Conservation (phyloP, 2,797 vertebrate species). For the Myotis planiceps region DNA sequence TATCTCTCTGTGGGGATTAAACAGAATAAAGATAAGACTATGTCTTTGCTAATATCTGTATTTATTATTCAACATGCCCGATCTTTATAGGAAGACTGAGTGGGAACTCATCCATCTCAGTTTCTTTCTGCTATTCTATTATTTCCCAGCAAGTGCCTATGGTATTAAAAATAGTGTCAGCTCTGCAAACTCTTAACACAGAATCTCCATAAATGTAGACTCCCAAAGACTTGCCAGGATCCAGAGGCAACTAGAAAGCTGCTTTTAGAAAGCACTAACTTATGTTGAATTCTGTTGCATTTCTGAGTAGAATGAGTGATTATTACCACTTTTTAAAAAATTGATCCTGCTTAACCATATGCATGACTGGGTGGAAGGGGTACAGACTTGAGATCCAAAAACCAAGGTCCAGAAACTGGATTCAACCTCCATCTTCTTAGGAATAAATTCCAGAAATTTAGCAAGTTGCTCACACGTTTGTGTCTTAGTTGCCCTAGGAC, state of each 20-base stretch:
- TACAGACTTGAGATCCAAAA: neutral
- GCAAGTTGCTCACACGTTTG: neutral
- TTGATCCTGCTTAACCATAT: neutral
- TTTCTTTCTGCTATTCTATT: constrained; percentile 47
- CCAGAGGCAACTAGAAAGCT: constrained; percentile 32
- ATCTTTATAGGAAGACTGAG: constrained; percentile 30
- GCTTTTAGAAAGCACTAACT: neutral
- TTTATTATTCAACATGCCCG: constrained; percentile 43
- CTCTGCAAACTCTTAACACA: constrained; percentile 37
- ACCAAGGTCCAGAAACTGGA: neutral
- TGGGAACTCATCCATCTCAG: neutral
- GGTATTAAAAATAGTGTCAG: constrained; percentile 24
- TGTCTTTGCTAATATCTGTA: constrained; percentile 22
- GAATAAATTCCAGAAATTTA: neutral
- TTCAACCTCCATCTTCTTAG: neutral
- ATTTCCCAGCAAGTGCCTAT: constrained; percentile 36
- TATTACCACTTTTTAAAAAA: neutral
- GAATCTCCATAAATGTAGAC: constrained; percentile 23
- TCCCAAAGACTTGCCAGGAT: neutral
- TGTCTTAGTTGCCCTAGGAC: neutral
- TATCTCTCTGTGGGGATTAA: neutral
- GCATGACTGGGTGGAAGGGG: neutral
- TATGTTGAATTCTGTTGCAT: neutral
- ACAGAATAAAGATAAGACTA: neutral
- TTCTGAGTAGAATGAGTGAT: neutral